Evolutionary conservation across 2,113 vertebrate genomes (phyloP).

Genomic region (Sarotherodon lohbergeri): DNA sequence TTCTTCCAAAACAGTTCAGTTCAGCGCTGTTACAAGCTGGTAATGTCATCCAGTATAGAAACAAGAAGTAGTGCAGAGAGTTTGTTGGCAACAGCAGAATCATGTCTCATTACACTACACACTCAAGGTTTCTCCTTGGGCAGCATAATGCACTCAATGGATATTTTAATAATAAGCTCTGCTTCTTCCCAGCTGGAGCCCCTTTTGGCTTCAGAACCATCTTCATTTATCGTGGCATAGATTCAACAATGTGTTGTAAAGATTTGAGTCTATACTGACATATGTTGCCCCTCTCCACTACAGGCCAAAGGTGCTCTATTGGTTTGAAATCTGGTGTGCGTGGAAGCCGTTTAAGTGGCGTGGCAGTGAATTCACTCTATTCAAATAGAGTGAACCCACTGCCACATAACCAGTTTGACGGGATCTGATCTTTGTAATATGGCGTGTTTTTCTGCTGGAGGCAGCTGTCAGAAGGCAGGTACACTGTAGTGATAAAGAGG

Average conservation of each 20-base stretch:
- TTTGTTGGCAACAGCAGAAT: background rate
- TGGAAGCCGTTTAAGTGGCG: background rate
- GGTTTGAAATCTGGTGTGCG: background rate
- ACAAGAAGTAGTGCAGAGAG: background rate
- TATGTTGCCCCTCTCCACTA: background rate
- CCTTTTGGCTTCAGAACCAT: background rate
- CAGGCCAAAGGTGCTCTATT: background rate
- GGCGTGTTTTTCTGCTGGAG: background rate
- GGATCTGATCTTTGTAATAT: background rate
- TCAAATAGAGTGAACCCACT: rapidly evolving
- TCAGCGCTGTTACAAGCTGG: background rate
- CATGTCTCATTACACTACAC: background rate
- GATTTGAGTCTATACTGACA: background rate
- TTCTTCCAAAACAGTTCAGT: background rate
- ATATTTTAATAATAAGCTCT: background rate
- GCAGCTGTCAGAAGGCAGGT: background rate
- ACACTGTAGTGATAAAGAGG: background rate
- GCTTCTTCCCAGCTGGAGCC: background rate
- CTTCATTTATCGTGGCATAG: background rate
- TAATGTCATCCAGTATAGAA: background rate
- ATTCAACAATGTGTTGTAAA: background rate
- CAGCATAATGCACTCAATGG: background rate
- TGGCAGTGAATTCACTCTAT: background rate
- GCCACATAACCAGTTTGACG: background rate
- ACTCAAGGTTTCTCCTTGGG: background rate